A percentile compares a stretch with the other conserved stretches of the same genome.
Evolutionary conservation across 2,888 invertebrate genomes (phyloP).

Genomic region (Timema podura): DNA sequence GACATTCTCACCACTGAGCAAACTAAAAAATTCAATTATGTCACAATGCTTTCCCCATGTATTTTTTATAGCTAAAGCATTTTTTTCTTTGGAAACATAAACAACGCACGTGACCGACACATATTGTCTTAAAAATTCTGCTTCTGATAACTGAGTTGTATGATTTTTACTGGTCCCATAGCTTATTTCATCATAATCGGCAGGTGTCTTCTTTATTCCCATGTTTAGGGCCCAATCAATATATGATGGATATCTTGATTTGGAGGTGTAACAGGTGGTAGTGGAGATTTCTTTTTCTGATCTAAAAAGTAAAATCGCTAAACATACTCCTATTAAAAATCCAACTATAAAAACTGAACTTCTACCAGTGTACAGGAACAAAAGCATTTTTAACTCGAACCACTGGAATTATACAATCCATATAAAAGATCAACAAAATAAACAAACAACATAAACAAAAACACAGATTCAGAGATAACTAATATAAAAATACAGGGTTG

Average conservation of each 20-base stretch:
- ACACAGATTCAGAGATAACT: too few species aligned
- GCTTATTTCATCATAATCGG: conserved; percentile 36
- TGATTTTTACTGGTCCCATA: conserved; percentile 33
- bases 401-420: too few species aligned
- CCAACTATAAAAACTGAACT: conserved; percentile 37
- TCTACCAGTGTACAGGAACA: neutral
- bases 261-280: conserved; percentile 24
- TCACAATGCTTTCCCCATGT: conserved; percentile 44
- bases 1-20: conserved; percentile 18
- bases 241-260: conserved; percentile 31
- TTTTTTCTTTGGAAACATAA: conserved; percentile 45
- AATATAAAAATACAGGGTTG: too few species aligned
- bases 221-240: conserved; percentile 36
- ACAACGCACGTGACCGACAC: conserved; percentile 49
- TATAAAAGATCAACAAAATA: too few species aligned
- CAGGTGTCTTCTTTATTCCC: conserved; percentile 31
- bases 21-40: conserved; percentile 26
- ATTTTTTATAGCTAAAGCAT: conserved; percentile 43
- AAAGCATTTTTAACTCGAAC: too few species aligned
- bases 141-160: conserved; percentile 33
- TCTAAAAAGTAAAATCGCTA: conserved; percentile 33
- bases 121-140: conserved; percentile 39
- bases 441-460: too few species aligned
- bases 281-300: conserved; percentile 27
- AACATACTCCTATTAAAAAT: conserved; percentile 37